Evolutionary conservation across 2,888 invertebrate genomes (phyloP).

Genomic region (Frankliniella fusca): DNA sequence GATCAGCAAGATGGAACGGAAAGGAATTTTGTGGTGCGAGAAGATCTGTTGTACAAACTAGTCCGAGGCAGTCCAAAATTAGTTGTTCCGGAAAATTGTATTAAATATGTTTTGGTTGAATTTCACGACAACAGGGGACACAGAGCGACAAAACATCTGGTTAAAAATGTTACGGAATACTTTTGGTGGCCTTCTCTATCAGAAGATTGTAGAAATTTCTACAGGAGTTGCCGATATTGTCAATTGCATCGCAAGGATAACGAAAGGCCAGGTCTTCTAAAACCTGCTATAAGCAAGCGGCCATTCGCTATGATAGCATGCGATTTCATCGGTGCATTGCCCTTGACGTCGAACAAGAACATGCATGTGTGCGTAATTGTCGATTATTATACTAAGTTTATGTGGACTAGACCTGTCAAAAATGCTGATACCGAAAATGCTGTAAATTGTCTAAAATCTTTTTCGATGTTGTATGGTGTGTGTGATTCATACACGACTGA

Average conservation of each 20-base stretch:
- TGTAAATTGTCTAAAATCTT: neutral
- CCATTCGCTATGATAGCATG: neutral
- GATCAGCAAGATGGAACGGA: neutral
- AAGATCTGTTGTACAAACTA: neutral
- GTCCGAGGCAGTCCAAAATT: neutral
- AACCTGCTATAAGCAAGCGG: neutral
- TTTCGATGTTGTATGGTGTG: neutral
- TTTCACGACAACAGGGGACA: slow-evolving; percentile 2
- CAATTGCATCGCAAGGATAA: neutral
- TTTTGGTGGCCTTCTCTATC: neutral
- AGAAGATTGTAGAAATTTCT: neutral
- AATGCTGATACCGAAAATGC: neutral
- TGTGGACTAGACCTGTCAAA: neutral
- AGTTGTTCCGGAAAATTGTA: neutral
- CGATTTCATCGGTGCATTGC: neutral
- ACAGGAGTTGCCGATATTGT: neutral
- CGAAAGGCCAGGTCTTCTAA: neutral
- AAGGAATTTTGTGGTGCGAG: neutral
- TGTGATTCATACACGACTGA: neutral
- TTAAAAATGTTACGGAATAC: neutral
- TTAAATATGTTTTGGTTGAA: neutral
- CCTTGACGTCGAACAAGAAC: neutral
- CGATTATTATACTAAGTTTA: neutral
- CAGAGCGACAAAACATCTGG: neutral
- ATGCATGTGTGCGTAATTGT: neutral